Evolutionary conservation across 2,888 invertebrate species (phyloP).

Genomic region (Meandrusa payeni): DNA sequence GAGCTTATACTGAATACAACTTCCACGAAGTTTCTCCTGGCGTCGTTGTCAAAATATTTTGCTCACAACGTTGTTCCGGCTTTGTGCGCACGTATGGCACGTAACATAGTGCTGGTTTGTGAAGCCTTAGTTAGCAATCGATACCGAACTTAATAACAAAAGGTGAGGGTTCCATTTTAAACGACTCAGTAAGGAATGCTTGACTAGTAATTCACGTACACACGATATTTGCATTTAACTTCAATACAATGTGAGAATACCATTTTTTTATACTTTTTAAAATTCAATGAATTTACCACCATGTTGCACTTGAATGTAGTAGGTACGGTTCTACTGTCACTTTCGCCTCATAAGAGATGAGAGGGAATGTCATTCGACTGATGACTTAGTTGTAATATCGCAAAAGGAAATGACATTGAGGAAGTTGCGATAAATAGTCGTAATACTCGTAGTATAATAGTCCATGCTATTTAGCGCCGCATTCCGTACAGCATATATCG

Average conservation of each 20-base stretch:
- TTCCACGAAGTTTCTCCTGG: constrained; percentile 1
- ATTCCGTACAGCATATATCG: too few relatives aligned
- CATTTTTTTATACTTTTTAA: too few relatives aligned
- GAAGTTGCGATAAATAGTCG: too few relatives aligned
- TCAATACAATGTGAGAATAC: neutral
- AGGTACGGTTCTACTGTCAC: neutral
- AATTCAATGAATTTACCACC: neutral
- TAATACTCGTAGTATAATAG: too few relatives aligned
- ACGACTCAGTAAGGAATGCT: neutral
- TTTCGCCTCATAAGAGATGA: neutral
- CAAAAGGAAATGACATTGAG: neutral
- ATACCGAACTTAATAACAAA: constrained; percentile 6
- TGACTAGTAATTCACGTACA: neutral
- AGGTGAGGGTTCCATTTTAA: constrained; percentile 6
- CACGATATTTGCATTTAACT: neutral
- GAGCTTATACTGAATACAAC: neutral
- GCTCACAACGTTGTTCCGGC: neutral
- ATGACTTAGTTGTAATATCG: neutral
- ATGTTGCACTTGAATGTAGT: neutral
- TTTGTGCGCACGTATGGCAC: constrained; percentile 1
- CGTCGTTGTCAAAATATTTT: constrained; percentile 5
- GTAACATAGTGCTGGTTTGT: constrained; percentile 7
- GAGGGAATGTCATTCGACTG: neutral
- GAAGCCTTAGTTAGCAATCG: constrained; percentile 5
- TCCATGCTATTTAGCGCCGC: too few relatives aligned